Percentiles rank a stretch among this genome's conserved stretches.
These are phyloP conservation scores for Kryptolebias marmoratus DNA, from an alignment of 2,113 vertebrate species.

Conservation along the genomic window DNA sequence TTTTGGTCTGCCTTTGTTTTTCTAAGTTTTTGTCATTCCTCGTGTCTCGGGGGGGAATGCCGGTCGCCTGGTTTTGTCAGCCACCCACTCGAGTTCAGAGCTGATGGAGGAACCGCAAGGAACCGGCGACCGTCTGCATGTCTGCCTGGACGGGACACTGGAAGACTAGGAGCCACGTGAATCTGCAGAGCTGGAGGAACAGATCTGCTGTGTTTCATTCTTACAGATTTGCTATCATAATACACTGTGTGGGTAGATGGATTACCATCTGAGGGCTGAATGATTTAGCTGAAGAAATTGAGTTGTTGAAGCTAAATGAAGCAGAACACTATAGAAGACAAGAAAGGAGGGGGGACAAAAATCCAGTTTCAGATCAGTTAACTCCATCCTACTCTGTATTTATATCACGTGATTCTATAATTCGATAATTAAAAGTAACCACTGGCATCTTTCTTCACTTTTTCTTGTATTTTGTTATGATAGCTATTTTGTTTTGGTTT, in stretches of 20 bases:
- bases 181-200: not conserved
- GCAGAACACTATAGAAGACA: too few relatives aligned
- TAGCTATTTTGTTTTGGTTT: not conserved
- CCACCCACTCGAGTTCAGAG: conserved; percentile 69
- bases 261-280: too few relatives aligned
- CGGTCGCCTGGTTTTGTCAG: conserved; percentile 61
- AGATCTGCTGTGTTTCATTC: too few relatives aligned
- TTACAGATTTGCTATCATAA: too few relatives aligned
- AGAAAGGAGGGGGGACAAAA: not conserved
- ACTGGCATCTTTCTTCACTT: not conserved
- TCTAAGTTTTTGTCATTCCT: conserved; percentile 79
- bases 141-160: conserved; percentile 40
- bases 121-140: conserved; percentile 62
- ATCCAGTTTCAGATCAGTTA: not conserved
- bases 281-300: too few relatives aligned
- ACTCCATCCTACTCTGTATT: not conserved
- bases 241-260: too few relatives aligned
- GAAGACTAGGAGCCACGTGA: not conserved
- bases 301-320: too few relatives aligned
- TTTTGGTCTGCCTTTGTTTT: conserved; percentile 79
- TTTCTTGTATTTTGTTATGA: not conserved
- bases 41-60: conserved; percentile 70
- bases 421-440: conserved; percentile 10
- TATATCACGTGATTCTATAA: not conserved
- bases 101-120: conserved; percentile 66